Percentiles rank a stretch among this genome's conserved stretches.
phyloP scores from a whole-genome alignment of 2,797 vertebrate species.

The Eptatretus atami region DNA sequence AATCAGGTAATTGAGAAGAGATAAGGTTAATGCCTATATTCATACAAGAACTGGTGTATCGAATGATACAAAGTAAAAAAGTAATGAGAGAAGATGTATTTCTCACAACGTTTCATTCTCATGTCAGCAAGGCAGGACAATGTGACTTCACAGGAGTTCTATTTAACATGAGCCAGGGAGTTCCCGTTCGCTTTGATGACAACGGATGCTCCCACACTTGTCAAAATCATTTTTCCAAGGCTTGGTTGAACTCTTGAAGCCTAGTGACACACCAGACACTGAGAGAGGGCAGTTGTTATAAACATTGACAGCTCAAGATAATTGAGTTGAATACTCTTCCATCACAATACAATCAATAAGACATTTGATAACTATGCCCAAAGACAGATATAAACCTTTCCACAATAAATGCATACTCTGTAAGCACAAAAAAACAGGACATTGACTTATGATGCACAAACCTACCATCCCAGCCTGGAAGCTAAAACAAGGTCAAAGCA shows the following conservation, averaged over 20 bases:
- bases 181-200: conserved; percentile 8
- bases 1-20: conserved; percentile 6
- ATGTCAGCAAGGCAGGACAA: conserved; percentile 8
- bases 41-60: neutral
- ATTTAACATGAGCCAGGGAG: conserved; percentile 6
- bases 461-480: conserved; percentile 7
- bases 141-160: conserved; percentile 8
- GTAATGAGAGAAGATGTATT: conserved; percentile 6
- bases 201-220: conserved; percentile 8
- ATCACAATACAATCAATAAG: conserved; percentile 6
- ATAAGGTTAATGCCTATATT: conserved; percentile 3
- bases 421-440: conserved; percentile 8
- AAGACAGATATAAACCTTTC: neutral
- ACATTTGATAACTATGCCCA: too few species aligned
- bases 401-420: conserved; percentile 6
- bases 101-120: conserved; percentile 9
- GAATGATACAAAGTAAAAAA: conserved; percentile 4
- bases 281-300: conserved; percentile 8
- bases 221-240: too few species aligned
- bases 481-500: conserved; percentile 4
- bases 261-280: conserved; percentile 5
- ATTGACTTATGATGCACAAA: conserved; percentile 8
- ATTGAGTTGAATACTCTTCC: conserved; percentile 7
- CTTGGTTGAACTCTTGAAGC: conserved; percentile 7
- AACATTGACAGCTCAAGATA: conserved; percentile 7